Evolutionary conservation across 1,140 invertebrate genomes (phyloP).

Genomic region (Pemphigus obesinymphae): DNA sequence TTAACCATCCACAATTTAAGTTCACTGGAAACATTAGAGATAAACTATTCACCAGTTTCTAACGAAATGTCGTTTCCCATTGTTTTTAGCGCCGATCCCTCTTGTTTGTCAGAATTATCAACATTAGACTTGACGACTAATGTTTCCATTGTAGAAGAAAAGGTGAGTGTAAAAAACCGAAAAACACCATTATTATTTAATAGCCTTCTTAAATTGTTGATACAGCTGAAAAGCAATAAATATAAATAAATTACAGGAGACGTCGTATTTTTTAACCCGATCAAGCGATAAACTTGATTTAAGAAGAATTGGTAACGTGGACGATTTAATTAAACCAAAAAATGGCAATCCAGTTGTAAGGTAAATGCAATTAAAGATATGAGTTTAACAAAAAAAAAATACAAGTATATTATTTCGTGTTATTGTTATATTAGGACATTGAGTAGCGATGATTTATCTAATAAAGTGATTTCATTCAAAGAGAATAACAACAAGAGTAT

Average conservation of each 20-base stretch:
- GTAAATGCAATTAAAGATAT: background rate
- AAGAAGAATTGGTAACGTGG: background rate
- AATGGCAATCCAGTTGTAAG: background rate
- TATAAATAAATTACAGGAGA: background rate
- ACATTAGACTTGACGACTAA: background rate
- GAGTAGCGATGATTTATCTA: background rate
- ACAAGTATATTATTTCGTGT: background rate
- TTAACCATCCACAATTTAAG: slow-evolving; percentile 45
- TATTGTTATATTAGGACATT: background rate
- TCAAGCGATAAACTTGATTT: background rate
- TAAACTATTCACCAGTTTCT: background rate
- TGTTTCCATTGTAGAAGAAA: background rate
- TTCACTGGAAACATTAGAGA: background rate
- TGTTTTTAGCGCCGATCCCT: background rate
- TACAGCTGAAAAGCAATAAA: background rate
- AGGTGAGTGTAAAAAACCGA: background rate
- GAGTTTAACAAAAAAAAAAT: background rate
- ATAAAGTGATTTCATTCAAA: background rate
- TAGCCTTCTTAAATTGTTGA: background rate
- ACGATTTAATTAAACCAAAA: slow-evolving; percentile 1
- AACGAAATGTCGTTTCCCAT: background rate
- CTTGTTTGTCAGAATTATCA: background rate
- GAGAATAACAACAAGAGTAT: background rate
- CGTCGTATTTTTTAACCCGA: slow-evolving; percentile 13
- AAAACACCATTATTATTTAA: too few relatives aligned